These are phyloP conservation scores for Ceratoteleas bidentatus DNA, from an alignment of 1,140 invertebrate species.

Conservation along the genomic window DNA sequence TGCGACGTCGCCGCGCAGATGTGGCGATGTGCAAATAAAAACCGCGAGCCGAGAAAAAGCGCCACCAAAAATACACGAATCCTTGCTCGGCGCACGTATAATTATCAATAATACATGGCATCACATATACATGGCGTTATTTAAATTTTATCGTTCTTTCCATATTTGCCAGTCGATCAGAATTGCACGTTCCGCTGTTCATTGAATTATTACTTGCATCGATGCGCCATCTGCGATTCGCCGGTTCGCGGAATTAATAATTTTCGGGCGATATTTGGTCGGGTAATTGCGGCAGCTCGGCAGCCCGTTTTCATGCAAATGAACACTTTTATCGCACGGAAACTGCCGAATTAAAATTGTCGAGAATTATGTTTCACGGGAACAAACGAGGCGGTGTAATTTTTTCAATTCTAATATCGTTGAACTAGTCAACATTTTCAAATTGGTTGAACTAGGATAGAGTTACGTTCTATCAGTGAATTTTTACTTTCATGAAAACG, in stretches of 20 bases:
- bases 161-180: conserved; percentile 13
- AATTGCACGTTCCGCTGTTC: conserved; percentile 7
- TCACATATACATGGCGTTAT: conserved; percentile 10
- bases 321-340: too few relatives aligned
- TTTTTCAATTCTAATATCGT: too few relatives aligned
- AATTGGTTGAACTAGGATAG: too few relatives aligned
- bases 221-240: conserved; percentile 3
- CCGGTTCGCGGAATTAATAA: conserved; percentile 7
- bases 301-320: too few relatives aligned
- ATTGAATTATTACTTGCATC: not conserved
- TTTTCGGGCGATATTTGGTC: conserved; percentile 4
- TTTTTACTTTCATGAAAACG: too few relatives aligned
- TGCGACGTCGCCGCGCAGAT: too few relatives aligned
- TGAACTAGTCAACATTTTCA: too few relatives aligned
- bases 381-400: too few relatives aligned
- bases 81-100: not conserved
- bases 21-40: not conserved
- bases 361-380: too few relatives aligned
- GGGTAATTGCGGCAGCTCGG: not conserved
- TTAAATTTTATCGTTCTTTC: conserved; percentile 28
- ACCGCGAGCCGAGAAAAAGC: not conserved
- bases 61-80: not conserved
- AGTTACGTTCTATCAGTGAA: too few relatives aligned
- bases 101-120: conserved; percentile 19
- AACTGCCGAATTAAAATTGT: too few relatives aligned